Conservation (phyloP, 1,140 invertebrate species). For the Brachystomella parvula region DNA sequence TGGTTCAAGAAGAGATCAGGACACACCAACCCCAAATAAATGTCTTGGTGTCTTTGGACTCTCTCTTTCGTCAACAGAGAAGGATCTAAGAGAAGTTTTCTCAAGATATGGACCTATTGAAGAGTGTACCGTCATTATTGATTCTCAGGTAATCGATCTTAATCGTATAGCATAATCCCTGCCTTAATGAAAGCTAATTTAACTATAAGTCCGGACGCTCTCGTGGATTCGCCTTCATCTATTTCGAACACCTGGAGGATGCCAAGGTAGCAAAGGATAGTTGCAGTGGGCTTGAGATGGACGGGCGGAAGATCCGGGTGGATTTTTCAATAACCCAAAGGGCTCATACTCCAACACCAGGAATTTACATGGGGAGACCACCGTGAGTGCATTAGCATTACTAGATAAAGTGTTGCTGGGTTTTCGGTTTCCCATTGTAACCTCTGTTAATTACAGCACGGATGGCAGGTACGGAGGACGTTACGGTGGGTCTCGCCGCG, state of each 20-base stretch:
- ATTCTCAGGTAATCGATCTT: slow-evolving; percentile 72
- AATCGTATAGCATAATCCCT: no score
- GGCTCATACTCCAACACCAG: slow-evolving; percentile 94
- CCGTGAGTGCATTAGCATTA: no score
- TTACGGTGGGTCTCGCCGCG: slow-evolving; percentile 23
- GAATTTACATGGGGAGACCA: slow-evolving; percentile 95
- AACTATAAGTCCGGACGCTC: slow-evolving; percentile 78
- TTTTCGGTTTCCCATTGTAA: no score
- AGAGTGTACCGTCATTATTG: slow-evolving; percentile 89
- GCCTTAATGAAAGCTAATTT: no score
- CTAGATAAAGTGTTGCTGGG: no score
- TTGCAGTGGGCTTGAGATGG: slow-evolving; percentile 87
- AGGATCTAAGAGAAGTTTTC: slow-evolving; percentile 85
- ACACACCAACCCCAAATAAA: slow-evolving; percentile 74
- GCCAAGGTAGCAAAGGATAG: slow-evolving; percentile 88
- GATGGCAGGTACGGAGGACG: no score
- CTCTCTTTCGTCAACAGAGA: slow-evolving; percentile 83
- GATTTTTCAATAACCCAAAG: slow-evolving; percentile 96
- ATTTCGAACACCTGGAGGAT: slow-evolving; percentile 81
- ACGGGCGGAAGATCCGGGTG: slow-evolving; percentile 80
- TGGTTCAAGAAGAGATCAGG: slow-evolving; percentile 43
- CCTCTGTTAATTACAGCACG: no score
- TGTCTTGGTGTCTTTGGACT: slow-evolving; percentile 93
- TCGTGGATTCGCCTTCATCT: slow-evolving; percentile 94
- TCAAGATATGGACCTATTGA: slow-evolving; percentile 85